Base-by-base conservation (phyloP, 2,113 vertebrate genomes). In the Urocynchramus pylzowi region DNA sequence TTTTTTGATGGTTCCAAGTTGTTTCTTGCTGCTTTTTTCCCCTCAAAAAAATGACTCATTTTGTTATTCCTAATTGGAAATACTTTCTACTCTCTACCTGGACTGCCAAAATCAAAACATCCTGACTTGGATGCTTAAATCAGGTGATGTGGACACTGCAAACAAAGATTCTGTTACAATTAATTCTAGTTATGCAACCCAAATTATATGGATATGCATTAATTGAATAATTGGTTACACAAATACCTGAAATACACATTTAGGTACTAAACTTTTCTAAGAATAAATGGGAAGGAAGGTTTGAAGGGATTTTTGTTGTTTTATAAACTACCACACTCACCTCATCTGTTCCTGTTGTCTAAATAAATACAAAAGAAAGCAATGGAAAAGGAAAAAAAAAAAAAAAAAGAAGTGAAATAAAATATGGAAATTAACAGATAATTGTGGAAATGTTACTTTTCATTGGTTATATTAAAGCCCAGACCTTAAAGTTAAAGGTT, bases 291-390 rank as follows among this genome's bases (percentile, higher is more conserved):
- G 56, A 89, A 80, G 5, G 9, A 75, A 18, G 31, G 19, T 13
- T 76, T 45, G 41, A 61, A 31, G 26, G 31, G 52, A 20, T 65
- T 81, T 81, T 88, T 88, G 71, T 33, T 63, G 39, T 53, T 90
- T 84, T 63, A 23, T 65, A 76, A 33, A 69, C 93, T 69, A 28
- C 33, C 49, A 91, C 37, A 97, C 95, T 96, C 89, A 97, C 95
- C 92, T 96, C 75, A 89, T 86, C 57, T 74, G 87, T 81, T 88
- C 71, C 61, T 87, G 89, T 95, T 95, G 95, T 4, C 96, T 97
- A 94, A 89, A 84, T 24, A 87, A 20, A 76, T 37, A 78, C 27
- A 91, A 92, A 93, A 83, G 89, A 54, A 93, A 80, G 94, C 77
- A 57, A 87, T 65, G 65, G 63, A 22, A 65, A 78, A 73, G 45